Evolutionary conservation across 2,797 vertebrate species (phyloP).

Genomic region (Varecia variegata): DNA sequence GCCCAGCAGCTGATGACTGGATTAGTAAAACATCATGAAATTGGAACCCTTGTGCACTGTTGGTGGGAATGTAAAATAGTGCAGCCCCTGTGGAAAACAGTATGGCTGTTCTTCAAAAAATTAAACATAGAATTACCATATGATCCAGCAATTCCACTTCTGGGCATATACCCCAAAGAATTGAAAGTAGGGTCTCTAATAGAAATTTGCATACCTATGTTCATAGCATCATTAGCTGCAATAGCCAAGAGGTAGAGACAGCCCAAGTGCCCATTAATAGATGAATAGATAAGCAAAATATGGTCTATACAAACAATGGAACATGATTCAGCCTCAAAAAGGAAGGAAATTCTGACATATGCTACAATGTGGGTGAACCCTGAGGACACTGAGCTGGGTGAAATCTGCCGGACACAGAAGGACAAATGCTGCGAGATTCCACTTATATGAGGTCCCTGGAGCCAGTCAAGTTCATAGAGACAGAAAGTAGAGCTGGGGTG

Average conservation of each 20-base stretch:
- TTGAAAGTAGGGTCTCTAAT: background rate
- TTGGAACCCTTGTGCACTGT: no score
- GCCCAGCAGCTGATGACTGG: fast-evolving
- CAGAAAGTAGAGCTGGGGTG: fast-evolving
- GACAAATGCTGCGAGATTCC: no score
- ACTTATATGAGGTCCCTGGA: background rate
- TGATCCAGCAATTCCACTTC: background rate
- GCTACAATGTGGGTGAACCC: no score
- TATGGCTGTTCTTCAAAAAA: background rate
- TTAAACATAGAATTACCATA: background rate
- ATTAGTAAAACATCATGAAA: fast-evolving
- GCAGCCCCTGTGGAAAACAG: background rate
- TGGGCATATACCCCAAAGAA: no score
- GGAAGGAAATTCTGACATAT: background rate
- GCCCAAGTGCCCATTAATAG: background rate
- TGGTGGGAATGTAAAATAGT: background rate
- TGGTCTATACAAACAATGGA: background rate
- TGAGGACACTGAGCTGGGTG: fast-evolving
- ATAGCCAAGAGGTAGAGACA: background rate
- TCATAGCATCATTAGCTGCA: background rate
- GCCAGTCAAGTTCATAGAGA: background rate
- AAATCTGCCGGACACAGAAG: background rate
- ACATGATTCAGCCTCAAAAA: background rate
- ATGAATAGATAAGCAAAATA: background rate
- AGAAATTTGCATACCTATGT: no score